phyloP scores from a whole-genome alignment of 2,113 vertebrate species.

The Formicarius rufipectus region DNA sequence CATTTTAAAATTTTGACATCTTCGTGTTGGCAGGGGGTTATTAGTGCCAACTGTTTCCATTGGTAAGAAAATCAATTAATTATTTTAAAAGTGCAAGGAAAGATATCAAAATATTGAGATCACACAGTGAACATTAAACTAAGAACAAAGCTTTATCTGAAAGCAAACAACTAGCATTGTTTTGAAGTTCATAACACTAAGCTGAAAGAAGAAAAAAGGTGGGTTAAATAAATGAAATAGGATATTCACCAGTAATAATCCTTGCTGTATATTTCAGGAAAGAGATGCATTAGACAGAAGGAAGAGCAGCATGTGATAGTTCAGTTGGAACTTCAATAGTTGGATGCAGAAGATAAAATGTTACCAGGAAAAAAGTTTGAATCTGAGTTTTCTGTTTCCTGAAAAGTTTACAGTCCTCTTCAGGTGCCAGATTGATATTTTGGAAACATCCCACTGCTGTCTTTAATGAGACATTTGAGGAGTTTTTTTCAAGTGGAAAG shows the following conservation, averaged over 20 bases:
- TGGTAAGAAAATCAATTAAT: not conserved
- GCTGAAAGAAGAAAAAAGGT: not conserved
- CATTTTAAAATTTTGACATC: not conserved
- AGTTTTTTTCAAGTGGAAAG: not conserved
- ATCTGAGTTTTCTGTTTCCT: not conserved
- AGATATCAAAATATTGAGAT: not conserved
- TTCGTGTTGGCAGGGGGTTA: not conserved
- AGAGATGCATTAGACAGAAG: not conserved
- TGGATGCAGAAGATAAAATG: not conserved
- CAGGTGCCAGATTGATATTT: not conserved
- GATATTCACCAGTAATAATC: not conserved
- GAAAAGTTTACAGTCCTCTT: not conserved
- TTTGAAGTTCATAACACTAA: not conserved
- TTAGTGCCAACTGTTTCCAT: not conserved
- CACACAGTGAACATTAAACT: not conserved
- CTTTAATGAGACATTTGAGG: not conserved
- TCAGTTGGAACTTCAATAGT: not conserved
- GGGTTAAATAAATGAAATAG: not conserved
- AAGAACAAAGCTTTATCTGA: not conserved
- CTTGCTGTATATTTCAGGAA: not conserved
- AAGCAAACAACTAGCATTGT: not conserved
- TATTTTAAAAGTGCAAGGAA: not conserved
- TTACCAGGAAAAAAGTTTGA: not conserved
- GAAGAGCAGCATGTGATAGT: not conserved
- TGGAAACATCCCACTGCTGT: not conserved